Conservation (phyloP, 2,888 invertebrate genomes). For the Loripinus fragilis region DNA sequence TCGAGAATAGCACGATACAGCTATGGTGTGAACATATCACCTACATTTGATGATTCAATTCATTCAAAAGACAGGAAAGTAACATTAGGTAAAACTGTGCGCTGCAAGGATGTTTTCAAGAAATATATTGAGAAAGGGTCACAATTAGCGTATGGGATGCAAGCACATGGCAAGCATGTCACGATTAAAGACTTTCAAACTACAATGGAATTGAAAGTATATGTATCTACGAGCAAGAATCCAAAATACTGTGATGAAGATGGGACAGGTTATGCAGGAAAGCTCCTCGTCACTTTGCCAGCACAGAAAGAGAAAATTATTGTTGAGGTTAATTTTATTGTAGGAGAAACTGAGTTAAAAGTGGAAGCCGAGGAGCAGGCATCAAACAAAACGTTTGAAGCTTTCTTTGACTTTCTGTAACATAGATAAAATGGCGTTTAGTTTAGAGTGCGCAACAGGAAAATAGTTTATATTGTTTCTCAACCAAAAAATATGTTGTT, state of each 20-base stretch:
- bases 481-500: no score
- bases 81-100: background rate
- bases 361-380: constrained; percentile 9
- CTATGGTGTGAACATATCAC: constrained; percentile 39
- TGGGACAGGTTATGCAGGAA: background rate
- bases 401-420: constrained; percentile 23
- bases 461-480: no score
- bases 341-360: constrained; percentile 23
- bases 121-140: constrained; percentile 34
- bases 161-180: background rate
- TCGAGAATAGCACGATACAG: constrained; percentile 33
- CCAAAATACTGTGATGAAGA: constrained; percentile 12
- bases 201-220: constrained; percentile 13
- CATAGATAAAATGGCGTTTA: no score
- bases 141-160: background rate
- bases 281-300: constrained; percentile 13
- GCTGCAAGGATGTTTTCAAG: constrained; percentile 48
- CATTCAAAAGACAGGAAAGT: constrained; percentile 47
- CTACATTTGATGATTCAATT: constrained; percentile 13
- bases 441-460: no score
- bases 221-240: background rate
- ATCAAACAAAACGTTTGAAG: background rate
- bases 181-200: background rate
- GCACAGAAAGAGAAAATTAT: background rate
- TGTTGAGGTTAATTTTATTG: constrained; percentile 1